These are phyloP conservation scores for Odontophorus gujanensis DNA, from an alignment of 2,113 vertebrate species.

Conservation along the genomic window DNA sequence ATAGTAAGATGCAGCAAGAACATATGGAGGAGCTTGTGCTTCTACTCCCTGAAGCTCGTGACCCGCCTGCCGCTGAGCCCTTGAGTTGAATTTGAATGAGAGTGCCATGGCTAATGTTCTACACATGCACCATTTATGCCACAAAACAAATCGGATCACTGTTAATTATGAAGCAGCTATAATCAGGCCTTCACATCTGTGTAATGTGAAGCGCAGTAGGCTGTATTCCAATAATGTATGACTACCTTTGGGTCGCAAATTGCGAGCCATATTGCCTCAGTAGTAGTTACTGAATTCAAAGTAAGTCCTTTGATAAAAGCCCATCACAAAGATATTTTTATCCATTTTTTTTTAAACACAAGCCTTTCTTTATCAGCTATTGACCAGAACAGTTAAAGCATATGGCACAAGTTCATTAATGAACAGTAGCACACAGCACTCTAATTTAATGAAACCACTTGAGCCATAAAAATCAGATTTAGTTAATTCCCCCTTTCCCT, in stretches of 20 bases:
- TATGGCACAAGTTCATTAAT: conserved; percentile 97
- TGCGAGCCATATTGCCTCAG: conserved; percentile 87
- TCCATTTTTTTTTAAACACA: conserved; percentile 77
- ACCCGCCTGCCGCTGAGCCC: conserved; percentile 98
- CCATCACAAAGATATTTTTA: conserved; percentile 88
- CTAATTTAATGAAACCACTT: conserved; percentile 98
- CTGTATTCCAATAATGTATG: conserved; percentile 89
- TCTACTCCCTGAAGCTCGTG: conserved; percentile 97
- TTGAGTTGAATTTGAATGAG: conserved; percentile 99
- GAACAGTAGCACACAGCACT: conserved; percentile 89
- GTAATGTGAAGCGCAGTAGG: conserved; percentile 90
- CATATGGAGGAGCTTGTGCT: conserved; percentile 99
- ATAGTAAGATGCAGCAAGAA: conserved; percentile 95
- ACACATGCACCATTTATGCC: conserved; percentile 99
- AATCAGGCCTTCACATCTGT: conserved; percentile 93
- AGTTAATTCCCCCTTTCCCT: conserved; percentile 78
- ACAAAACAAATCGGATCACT: conserved; percentile 99
- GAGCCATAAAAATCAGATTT: conserved; percentile 93
- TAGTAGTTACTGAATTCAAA: conserved; percentile 87
- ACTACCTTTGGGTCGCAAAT: conserved; percentile 89
- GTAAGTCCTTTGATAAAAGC: conserved; percentile 86
- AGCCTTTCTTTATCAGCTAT: conserved; percentile 86
- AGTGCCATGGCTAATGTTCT: conserved; percentile 96
- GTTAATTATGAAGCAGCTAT: conserved; percentile 97
- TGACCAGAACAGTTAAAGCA: conserved; percentile 91